These are phyloP conservation scores for Dexiosoma caninum DNA, from an alignment of 2,888 invertebrate genomes.

Conservation along the genomic window DNA sequence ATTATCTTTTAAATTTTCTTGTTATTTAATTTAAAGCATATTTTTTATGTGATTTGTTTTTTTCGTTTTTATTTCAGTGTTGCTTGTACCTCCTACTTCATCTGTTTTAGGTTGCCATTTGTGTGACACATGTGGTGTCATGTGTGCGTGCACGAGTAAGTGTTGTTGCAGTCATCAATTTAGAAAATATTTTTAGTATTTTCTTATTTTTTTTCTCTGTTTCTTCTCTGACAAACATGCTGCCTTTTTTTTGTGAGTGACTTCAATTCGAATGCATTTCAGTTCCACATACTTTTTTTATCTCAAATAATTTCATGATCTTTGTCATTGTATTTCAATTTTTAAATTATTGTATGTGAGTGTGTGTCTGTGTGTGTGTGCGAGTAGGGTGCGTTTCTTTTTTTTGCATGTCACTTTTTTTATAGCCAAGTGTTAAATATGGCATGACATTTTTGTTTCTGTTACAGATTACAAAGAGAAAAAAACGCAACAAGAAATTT, in stretches of 20 bases:
- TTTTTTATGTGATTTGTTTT: conserved; percentile 22
- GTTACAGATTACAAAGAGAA: conserved; percentile 23
- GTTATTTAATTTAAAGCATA: conserved; percentile 36
- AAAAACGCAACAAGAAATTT: not conserved
- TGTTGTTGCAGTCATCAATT: conserved; percentile 58
- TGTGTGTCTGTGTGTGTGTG: not conserved
- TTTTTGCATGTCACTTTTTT: conserved; percentile 51
- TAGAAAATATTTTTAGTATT: conserved; percentile 49
- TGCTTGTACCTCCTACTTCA: conserved; percentile 38
- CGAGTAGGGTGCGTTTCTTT: conserved; percentile 12
- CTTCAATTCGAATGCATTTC: conserved; percentile 28
- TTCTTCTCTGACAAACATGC: conserved; percentile 11
- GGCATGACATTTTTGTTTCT: conserved; percentile 59
- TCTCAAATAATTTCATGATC: conserved; percentile 55
- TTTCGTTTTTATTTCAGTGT: not conserved
- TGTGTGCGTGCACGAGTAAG: conserved; percentile 51
- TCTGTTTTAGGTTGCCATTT: conserved; percentile 53
- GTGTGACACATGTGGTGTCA: conserved; percentile 60
- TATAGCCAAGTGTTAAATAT: conserved; percentile 59
- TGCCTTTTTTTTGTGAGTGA: conserved; percentile 10
- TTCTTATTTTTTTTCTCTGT: conserved; percentile 15
- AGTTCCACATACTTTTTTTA: conserved; percentile 25
- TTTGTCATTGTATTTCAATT: conserved; percentile 18
- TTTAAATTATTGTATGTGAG: not conserved
- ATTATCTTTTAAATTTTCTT: conserved; percentile 27